phyloP scores from a whole-genome alignment of 2,113 vertebrate species.

The Lynx canadensis region DNA sequence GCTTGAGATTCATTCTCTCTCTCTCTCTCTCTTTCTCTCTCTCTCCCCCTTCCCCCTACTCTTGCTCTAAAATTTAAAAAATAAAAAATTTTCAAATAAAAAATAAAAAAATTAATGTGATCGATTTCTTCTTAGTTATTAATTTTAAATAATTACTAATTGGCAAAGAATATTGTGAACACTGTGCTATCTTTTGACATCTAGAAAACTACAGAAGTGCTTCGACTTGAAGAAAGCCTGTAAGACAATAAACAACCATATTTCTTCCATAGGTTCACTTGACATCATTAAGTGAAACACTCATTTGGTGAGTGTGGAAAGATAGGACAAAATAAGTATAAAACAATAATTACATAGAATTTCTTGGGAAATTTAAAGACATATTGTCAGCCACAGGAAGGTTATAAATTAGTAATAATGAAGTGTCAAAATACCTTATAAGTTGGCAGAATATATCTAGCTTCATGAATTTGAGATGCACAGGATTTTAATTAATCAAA shows the following conservation, averaged over 20 bases:
- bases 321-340: neutral
- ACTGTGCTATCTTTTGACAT: neutral
- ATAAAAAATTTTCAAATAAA: neutral
- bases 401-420: constrained; percentile 22
- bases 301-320: neutral
- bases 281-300: neutral
- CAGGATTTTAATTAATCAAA: neutral
- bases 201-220: neutral
- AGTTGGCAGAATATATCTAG: neutral
- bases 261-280: neutral
- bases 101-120: neutral
- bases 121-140: constrained; percentile 25
- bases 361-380: neutral
- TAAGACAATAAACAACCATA: neutral
- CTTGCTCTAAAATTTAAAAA: neutral
- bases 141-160: constrained; percentile 51
- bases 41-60: neutral
- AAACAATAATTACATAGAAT: neutral
- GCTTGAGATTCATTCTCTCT: neutral
- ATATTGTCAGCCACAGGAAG: neutral
- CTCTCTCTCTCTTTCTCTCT: neutral
- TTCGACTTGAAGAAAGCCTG: neutral
- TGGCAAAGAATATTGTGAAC: neutral
- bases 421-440: neutral
- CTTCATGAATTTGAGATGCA: neutral